These are phyloP conservation scores for Collichthys lucidus DNA, from an alignment of 2,113 vertebrate species.

Conservation along the genomic window DNA sequence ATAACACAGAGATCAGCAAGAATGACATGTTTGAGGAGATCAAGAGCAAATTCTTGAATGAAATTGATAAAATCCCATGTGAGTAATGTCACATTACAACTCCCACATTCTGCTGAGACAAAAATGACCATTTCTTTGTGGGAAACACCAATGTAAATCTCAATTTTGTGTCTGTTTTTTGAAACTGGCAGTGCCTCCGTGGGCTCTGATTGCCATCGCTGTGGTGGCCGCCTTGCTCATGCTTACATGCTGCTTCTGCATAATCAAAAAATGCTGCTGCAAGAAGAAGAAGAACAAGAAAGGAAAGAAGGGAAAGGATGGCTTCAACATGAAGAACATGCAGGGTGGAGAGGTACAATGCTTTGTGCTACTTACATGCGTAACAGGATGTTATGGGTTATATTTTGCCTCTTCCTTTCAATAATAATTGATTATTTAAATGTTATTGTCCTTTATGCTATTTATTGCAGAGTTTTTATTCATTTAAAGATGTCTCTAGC, in stretches of 20 bases:
- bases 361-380: constrained; percentile 9
- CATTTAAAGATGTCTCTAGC: constrained; percentile 20
- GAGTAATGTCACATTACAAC: constrained; percentile 71
- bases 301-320: constrained; percentile 95
- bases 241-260: constrained; percentile 98
- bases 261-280: constrained; percentile 99
- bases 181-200: constrained; percentile 89
- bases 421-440: constrained; percentile 24
- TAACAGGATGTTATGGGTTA: constrained; percentile 20
- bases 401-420: constrained; percentile 21
- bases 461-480: constrained; percentile 32
- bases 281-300: constrained; percentile 99
- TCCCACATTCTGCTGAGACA: neutral
- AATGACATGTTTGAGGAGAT: constrained; percentile 91
- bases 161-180: constrained; percentile 9
- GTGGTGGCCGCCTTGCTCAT: constrained; percentile 93
- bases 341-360: constrained; percentile 86
- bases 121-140: neutral
- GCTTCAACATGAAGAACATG: constrained; percentile 97
- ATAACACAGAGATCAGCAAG: constrained; percentile 85
- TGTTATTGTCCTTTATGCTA: neutral
- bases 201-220: constrained; percentile 95
- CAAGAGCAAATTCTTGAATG: constrained; percentile 94
- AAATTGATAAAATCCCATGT: constrained; percentile 95
- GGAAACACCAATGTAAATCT: neutral